Evolutionary conservation across 2,888 invertebrate genomes (phyloP).

Genomic region (Disparrhopalites patrizii): DNA sequence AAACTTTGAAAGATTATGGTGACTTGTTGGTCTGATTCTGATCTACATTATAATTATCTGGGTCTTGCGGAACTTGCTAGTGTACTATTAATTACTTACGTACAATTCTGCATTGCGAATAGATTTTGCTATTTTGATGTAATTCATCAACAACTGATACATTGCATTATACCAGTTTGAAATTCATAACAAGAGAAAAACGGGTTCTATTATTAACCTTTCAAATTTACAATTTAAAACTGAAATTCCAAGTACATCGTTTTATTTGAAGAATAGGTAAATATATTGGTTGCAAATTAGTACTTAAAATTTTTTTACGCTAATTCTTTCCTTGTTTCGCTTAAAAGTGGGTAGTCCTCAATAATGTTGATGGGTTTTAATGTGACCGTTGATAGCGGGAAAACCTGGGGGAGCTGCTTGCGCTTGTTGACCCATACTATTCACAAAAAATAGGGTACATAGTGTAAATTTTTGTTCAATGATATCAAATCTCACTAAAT

Average conservation of each 20-base stretch:
- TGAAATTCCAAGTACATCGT: constrained; percentile 1
- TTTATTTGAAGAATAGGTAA: constrained; percentile 1
- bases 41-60: too few relatives aligned
- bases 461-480: not conserved
- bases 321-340: not conserved
- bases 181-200: not conserved
- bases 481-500: not conserved
- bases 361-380: constrained; percentile 28
- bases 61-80: too few relatives aligned
- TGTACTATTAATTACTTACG: too few relatives aligned
- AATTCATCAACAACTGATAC: too few relatives aligned
- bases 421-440: constrained; percentile 22
- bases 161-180: too few relatives aligned
- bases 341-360: constrained; percentile 15
- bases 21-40: too few relatives aligned
- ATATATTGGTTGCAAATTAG: constrained; percentile 10
- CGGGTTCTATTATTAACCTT: not conserved
- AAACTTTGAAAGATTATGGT: too few relatives aligned
- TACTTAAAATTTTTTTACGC: constrained; percentile 13
- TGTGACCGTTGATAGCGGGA: constrained; percentile 21
- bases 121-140: too few relatives aligned
- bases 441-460: not conserved
- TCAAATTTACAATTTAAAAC: not conserved
- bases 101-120: too few relatives aligned
- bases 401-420: constrained; percentile 27